Conservation (phyloP, 2,888 invertebrate genomes). For the Sthenelais limicola region DNA sequence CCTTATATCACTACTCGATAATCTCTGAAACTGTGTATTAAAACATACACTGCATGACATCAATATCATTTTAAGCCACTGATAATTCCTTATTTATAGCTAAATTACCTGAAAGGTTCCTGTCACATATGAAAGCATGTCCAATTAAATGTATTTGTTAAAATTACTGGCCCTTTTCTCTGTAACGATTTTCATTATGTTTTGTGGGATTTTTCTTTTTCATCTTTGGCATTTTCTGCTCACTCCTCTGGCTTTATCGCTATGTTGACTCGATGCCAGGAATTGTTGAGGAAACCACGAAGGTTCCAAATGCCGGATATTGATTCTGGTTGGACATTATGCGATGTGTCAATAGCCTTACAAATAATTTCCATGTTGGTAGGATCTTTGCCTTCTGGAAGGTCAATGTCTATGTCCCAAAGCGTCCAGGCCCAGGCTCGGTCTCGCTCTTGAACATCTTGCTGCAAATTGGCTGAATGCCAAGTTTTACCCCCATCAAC, state of each 20-base stretch:
- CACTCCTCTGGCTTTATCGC: conserved; percentile 8
- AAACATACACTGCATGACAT: too few species aligned
- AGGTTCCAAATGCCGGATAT: conserved; percentile 97
- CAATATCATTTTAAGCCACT: too few species aligned
- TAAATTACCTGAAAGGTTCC: too few species aligned
- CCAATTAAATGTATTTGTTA: too few species aligned
- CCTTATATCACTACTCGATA: too few species aligned
- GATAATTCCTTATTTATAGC: too few species aligned
- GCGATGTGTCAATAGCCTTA: conserved; percentile 84
- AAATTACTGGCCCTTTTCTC: too few species aligned
- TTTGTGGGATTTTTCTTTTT: conserved; percentile 5
- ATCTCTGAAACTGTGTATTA: too few species aligned
- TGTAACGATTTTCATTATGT: too few species aligned
- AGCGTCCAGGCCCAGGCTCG: conserved; percentile 89
- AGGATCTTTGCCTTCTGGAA: conserved; percentile 71
- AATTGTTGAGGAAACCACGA: conserved; percentile 92
- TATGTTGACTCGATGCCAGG: conserved; percentile 80
- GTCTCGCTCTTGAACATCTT: conserved; percentile 59
- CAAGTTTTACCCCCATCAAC: conserved; percentile 87
- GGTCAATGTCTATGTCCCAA: conserved; percentile 80
- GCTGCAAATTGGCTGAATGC: conserved; percentile 78
- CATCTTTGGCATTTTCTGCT: background rate
- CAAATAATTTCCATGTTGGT: conserved; percentile 93
- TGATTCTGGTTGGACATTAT: conserved; percentile 96
- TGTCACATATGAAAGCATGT: too few species aligned